Percentiles rank a stretch among this genome's conserved stretches.
Conservation (phyloP, 2,797 vertebrate species). For the Hylomyscus alleni region DNA sequence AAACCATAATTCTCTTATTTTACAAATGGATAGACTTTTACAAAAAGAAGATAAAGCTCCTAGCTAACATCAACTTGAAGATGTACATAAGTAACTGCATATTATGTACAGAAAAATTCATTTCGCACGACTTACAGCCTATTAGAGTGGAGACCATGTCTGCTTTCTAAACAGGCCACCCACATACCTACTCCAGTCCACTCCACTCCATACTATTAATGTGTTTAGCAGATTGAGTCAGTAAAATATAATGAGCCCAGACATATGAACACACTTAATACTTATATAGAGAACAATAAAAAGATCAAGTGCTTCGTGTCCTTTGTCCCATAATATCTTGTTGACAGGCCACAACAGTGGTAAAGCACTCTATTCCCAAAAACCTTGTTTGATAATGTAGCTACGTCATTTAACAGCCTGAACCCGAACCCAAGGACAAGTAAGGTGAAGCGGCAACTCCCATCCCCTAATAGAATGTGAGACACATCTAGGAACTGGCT, state of each 20-base stretch:
- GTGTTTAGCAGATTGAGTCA: neutral
- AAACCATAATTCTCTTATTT: neutral
- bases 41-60: neutral
- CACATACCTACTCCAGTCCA: neutral
- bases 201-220: neutral
- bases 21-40: neutral
- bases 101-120: neutral
- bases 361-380: neutral
- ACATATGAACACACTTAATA: conserved; percentile 1
- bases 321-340: neutral
- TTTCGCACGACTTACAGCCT: neutral
- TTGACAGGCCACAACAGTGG: neutral
- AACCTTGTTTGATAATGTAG: neutral
- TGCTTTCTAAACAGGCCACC: neutral
- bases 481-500: neutral
- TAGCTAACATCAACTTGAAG: neutral
- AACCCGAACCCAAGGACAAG: neutral
- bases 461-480: neutral
- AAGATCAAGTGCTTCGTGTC: neutral
- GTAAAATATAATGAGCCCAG: neutral
- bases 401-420: neutral
- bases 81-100: neutral
- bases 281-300: neutral
- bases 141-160: neutral
- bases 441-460: neutral